Evolutionary conservation across 2,797 vertebrate genomes (phyloP).

Genomic region (Acanthis flammea): DNA sequence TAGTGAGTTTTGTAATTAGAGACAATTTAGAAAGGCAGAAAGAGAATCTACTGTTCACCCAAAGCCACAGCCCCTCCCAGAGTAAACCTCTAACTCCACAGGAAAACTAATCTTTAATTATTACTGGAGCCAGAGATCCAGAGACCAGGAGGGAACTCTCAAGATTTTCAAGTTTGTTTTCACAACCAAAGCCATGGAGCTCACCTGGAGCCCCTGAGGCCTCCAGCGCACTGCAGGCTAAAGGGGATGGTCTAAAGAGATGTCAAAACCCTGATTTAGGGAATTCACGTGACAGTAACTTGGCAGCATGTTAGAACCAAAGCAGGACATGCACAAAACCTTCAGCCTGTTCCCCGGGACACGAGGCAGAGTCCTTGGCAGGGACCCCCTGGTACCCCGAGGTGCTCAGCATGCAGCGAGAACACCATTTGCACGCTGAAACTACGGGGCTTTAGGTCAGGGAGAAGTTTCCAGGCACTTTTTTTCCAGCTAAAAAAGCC

Average conservation of each 20-base stretch:
- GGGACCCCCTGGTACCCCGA: rapidly evolving
- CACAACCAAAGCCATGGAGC: not conserved
- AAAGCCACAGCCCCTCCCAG: constrained; percentile 5
- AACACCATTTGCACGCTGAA: not conserved
- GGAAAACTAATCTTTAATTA: not conserved
- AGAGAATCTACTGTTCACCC: not conserved
- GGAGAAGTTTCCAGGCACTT: not conserved
- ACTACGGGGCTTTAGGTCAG: not conserved
- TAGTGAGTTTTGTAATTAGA: constrained; percentile 30
- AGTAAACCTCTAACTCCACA: not conserved
- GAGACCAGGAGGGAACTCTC: not conserved
- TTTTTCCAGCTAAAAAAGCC: not conserved
- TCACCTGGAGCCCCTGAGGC: not conserved
- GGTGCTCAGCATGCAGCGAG: rapidly evolving
- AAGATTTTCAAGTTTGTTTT: not conserved
- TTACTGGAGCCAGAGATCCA: not conserved
- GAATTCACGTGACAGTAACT: not conserved
- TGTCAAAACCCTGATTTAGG: not conserved
- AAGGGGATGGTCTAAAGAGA: not conserved
- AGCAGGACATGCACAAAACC: not conserved
- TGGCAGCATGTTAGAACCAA: not conserved
- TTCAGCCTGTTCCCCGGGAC: not conserved
- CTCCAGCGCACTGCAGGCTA: too few species aligned
- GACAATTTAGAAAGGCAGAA: constrained; percentile 43
- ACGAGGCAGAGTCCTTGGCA: rapidly evolving